Conservation (phyloP, 92 coral and sea anemone genomes). For the Palythoa heliodiscus region DNA sequence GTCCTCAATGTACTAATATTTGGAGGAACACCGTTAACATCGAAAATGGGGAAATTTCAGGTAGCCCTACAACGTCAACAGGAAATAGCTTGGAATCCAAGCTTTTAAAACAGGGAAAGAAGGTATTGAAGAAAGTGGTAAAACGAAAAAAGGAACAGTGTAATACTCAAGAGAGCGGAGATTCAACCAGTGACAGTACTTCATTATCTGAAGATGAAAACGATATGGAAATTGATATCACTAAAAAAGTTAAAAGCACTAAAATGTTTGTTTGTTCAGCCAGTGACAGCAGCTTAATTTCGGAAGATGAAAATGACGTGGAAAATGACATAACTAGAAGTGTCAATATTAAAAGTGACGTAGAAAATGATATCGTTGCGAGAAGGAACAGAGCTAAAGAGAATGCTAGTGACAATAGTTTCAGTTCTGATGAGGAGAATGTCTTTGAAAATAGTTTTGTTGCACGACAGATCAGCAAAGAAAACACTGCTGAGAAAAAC, state of each 20-base stretch:
- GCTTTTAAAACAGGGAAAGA: background rate
- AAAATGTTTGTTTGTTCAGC: background rate
- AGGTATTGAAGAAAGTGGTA: background rate
- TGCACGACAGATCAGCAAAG: conserved; percentile 2
- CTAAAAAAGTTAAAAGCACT: background rate
- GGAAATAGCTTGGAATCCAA: background rate
- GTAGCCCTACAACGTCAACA: background rate
- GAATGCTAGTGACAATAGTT: background rate
- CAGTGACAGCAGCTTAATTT: background rate
- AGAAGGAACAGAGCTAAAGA: background rate
- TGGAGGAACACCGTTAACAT: background rate
- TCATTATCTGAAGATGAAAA: background rate
- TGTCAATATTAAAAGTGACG: background rate
- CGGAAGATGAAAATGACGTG: background rate
- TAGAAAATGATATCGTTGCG: background rate
- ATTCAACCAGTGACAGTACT: background rate
- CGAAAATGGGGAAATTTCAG: background rate
- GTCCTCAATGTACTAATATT: background rate
- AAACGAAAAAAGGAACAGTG: background rate
- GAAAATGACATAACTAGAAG: background rate
- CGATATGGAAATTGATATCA: background rate
- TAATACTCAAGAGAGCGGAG: background rate
- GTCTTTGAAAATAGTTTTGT: background rate
- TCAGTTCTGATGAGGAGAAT: background rate
- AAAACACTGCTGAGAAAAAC: background rate